A percentile compares a stretch with the other conserved stretches of the same genome.
Evolutionary conservation across 2,797 vertebrate species (phyloP).

Genomic region (Mus spretus): DNA sequence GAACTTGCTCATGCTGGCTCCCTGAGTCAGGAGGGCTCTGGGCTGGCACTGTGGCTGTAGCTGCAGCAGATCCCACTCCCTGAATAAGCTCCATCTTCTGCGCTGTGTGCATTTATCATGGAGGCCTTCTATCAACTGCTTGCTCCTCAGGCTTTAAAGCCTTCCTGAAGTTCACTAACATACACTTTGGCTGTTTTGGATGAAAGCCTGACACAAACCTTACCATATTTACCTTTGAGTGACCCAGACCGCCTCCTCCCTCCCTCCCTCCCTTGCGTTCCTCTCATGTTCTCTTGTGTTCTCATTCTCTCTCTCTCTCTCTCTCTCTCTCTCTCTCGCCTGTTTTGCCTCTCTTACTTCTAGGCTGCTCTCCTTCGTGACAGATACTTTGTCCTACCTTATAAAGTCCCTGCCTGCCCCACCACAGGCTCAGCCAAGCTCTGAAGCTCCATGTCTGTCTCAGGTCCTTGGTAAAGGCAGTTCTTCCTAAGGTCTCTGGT

Average conservation of each 20-base stretch:
- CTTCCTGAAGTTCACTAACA: not conserved
- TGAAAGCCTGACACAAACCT: not conserved
- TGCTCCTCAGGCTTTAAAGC: not conserved
- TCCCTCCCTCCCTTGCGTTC: no score
- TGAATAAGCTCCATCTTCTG: not conserved
- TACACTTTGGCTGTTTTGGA: not conserved
- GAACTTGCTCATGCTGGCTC: not conserved
- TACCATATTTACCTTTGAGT: not conserved
- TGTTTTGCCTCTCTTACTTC: not conserved
- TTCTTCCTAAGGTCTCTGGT: not conserved
- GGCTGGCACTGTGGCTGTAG: not conserved
- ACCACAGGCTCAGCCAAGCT: not conserved
- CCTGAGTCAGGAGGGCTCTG: not conserved
- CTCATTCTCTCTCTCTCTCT: no score
- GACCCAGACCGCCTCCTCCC: not conserved
- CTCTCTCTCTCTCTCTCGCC: no score
- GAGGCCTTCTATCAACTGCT: not conserved
- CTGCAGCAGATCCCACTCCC: not conserved
- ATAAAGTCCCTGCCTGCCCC: not conserved
- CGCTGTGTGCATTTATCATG: not conserved
- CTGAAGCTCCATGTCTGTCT: not conserved
- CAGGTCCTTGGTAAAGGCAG: not conserved
- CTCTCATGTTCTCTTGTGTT: no score
- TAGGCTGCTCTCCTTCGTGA: not conserved
- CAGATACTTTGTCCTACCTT: not conserved